These are phyloP conservation scores for Notolepis coatsorum DNA, from an alignment of 2,797 vertebrate species.

Conservation along the genomic window DNA sequence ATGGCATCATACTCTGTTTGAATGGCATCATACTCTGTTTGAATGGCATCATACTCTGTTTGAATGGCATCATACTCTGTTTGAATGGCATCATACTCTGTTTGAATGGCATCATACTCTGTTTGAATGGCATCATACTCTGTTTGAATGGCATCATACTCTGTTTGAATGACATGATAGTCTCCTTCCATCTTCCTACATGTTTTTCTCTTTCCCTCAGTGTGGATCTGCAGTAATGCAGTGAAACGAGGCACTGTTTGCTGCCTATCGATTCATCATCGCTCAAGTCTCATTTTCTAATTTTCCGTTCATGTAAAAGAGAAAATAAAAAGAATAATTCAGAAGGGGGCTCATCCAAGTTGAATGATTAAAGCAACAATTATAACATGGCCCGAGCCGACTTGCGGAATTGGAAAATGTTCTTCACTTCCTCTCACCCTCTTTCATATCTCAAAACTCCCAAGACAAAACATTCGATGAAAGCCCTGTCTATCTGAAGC, in stretches of 20 bases:
- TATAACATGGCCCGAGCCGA: neutral
- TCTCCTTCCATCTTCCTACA: neutral
- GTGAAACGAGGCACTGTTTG: constrained; percentile 1
- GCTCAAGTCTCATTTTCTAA: neutral
- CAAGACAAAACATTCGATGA: constrained; percentile 29
- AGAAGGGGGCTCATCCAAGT: neutral
- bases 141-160: no score
- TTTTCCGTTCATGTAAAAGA: neutral
- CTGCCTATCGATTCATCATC: neutral
- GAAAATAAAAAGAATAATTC: constrained; percentile 17
- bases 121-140: no score
- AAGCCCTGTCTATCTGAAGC: constrained; percentile 12
- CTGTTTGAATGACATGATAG: neutral
- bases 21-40: no score
- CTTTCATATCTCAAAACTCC: constrained; percentile 21
- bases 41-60: no score
- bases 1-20: no score
- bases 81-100: no score
- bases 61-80: no score
- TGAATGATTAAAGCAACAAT: constrained; percentile 4
- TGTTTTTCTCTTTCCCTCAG: neutral
- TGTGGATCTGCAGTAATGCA: constrained; percentile 21
- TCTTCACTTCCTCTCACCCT: constrained; percentile 14
- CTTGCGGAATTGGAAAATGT: neutral
- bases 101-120: no score